phyloP scores from a whole-genome alignment of 2,113 vertebrate genomes.

The Salvelinus sp. region DNA sequence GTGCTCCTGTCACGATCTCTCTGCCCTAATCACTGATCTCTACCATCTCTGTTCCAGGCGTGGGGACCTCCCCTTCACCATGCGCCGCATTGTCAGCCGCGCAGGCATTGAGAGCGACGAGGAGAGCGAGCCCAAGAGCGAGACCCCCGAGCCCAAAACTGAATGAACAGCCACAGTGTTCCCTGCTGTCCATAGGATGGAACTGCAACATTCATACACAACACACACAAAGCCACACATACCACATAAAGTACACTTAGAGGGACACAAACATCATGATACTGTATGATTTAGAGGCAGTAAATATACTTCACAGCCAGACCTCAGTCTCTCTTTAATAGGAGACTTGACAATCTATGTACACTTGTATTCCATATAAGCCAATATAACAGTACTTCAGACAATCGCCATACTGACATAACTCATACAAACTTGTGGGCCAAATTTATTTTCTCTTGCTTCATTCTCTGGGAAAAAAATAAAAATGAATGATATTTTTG shows the following conservation, averaged over 20 bases:
- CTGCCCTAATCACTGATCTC: not conserved
- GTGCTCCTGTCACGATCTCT: not conserved
- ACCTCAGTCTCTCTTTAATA: not conserved
- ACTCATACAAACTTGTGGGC: constrained; percentile 42
- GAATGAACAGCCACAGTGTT: constrained; percentile 56
- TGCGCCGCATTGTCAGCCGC: constrained; percentile 81
- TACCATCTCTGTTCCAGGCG: constrained; percentile 70
- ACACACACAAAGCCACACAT: constrained; percentile 24
- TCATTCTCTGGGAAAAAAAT: constrained; percentile 56
- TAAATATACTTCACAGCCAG: constrained; percentile 1
- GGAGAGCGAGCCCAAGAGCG: constrained; percentile 84
- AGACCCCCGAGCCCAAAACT: constrained; percentile 85
- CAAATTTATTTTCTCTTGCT: constrained; percentile 49
- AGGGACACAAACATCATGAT: constrained; percentile 20
- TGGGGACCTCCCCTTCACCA: constrained; percentile 81
- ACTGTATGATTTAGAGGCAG: constrained; percentile 24
- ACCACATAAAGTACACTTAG: constrained; percentile 26
- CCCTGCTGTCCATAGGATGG: constrained; percentile 9
- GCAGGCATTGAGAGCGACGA: constrained; percentile 87
- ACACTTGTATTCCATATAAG: constrained; percentile 37
- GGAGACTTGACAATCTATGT: constrained; percentile 64
- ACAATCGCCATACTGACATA: constrained; percentile 62
- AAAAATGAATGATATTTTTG: constrained; percentile 71
- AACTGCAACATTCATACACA: constrained; percentile 37
- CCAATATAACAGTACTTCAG: constrained; percentile 38